These are phyloP conservation scores for Galeruca laticollis DNA, from an alignment of 2,888 invertebrate genomes.

Conservation along the genomic window DNA sequence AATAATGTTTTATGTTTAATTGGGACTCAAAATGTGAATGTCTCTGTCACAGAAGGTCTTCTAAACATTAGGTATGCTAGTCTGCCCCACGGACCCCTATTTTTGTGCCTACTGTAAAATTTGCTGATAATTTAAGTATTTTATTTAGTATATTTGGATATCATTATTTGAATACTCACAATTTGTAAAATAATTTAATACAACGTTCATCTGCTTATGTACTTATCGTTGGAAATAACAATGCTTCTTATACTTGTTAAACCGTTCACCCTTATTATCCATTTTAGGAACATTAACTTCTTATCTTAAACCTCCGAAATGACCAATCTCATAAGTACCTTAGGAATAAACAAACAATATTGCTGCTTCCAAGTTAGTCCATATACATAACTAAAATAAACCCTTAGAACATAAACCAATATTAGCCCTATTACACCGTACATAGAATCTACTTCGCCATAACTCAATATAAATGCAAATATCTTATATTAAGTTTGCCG, in stretches of 20 bases:
- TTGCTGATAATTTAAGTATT: too few relatives aligned
- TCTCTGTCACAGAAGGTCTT: too few relatives aligned
- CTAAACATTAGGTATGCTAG: too few relatives aligned
- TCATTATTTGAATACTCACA: too few relatives aligned
- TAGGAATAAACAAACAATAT: constrained; percentile 62
- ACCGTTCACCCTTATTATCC: background rate
- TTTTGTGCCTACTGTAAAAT: too few relatives aligned
- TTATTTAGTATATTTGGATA: too few relatives aligned
- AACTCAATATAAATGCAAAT: constrained; percentile 68
- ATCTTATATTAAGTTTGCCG: constrained; percentile 65
- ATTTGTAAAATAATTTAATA: background rate
- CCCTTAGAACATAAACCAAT: constrained; percentile 65
- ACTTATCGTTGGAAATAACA: background rate
- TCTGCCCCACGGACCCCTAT: too few relatives aligned
- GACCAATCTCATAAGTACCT: constrained; percentile 33
- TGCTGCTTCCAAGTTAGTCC: constrained; percentile 61
- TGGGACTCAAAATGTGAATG: too few relatives aligned
- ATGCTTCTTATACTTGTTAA: background rate
- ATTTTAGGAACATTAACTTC: constrained; percentile 25
- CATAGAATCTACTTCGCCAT: constrained; percentile 61
- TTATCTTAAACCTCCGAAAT: constrained; percentile 29
- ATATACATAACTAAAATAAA: constrained; percentile 65
- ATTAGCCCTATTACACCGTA: constrained; percentile 64
- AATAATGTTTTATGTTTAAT: too few relatives aligned
- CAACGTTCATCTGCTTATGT: background rate